A percentile compares a stretch with the other conserved stretches of the same genome.
Conservation (phyloP, 2,888 invertebrate genomes). For the Drosophila setosimentum region DNA sequence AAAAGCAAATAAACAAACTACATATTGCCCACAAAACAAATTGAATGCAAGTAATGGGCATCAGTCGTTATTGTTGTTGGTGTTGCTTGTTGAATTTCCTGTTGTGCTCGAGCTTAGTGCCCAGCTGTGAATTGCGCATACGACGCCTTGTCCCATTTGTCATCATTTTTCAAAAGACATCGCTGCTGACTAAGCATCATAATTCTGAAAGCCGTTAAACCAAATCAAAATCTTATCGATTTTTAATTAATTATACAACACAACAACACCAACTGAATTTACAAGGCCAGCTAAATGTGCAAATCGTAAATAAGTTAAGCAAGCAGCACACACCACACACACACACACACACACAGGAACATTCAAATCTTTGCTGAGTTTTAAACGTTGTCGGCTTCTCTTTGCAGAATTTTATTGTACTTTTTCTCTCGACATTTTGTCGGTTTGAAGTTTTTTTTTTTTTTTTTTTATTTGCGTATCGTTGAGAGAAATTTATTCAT, state of each 20-base stretch:
- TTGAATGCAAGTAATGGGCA: slow-evolving; percentile 23
- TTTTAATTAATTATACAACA: slow-evolving; percentile 74
- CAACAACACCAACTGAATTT: slow-evolving; percentile 32
- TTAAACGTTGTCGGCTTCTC: slow-evolving; percentile 50
- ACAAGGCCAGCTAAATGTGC: slow-evolving; percentile 53
- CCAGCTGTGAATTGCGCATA: slow-evolving; percentile 47
- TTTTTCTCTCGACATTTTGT: slow-evolving; percentile 13
- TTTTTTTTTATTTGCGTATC: slow-evolving; percentile 19
- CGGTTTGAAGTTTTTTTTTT: slow-evolving; percentile 1
- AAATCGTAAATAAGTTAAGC: slow-evolving; percentile 61
- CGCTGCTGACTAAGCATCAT: slow-evolving; percentile 71
- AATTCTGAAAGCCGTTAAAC: slow-evolving; percentile 72
- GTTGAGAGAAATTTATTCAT: slow-evolving; percentile 70
- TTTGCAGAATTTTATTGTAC: slow-evolving; percentile 33
- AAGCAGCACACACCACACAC: slow-evolving; percentile 27
- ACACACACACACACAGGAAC: not conserved
- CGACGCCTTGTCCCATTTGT: slow-evolving; percentile 51
- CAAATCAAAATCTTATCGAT: slow-evolving; percentile 78
- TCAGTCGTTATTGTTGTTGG: slow-evolving; percentile 5
- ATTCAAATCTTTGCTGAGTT: slow-evolving; percentile 36
- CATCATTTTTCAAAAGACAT: slow-evolving; percentile 46
- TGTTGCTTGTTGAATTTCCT: slow-evolving; percentile 15
- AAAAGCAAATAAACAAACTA: slow-evolving; percentile 8
- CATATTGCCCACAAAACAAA: slow-evolving; percentile 5
- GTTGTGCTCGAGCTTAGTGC: slow-evolving; percentile 7